Conservation (phyloP, 2,113 vertebrate genomes). For the Cynoglossus semilaevis region DNA sequence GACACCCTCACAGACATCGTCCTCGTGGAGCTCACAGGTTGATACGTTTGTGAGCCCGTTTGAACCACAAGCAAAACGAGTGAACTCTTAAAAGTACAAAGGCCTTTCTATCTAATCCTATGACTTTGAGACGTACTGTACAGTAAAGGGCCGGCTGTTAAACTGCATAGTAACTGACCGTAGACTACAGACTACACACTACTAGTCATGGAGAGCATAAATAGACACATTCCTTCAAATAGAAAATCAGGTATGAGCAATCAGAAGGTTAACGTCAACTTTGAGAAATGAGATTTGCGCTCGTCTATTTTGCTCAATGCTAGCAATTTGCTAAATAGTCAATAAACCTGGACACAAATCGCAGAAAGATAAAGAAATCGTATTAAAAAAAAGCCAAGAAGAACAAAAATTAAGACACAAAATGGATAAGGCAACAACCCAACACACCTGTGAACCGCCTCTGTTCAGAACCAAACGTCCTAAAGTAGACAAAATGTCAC, state of each 20-base stretch:
- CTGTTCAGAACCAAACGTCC: not conserved
- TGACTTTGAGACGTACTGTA: conserved; percentile 62
- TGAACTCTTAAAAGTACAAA: conserved; percentile 57
- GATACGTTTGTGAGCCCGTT: conserved; percentile 23
- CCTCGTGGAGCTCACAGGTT: conserved; percentile 42
- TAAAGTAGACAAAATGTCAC: no score
- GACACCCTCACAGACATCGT: no score
- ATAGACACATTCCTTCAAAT: not conserved
- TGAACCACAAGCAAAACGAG: conserved; percentile 15
- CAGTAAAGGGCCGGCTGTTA: conserved; percentile 53
- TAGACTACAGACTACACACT: conserved; percentile 56
- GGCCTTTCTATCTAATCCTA: conserved; percentile 48
- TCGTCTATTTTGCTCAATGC: no score
- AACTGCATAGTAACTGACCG: conserved; percentile 66
- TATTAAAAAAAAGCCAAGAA: conserved; percentile 1
- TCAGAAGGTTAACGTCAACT: no score
- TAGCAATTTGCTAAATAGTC: no score
- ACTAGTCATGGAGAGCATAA: conserved; percentile 27
- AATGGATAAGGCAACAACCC: conserved; percentile 61
- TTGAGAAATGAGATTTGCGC: no score
- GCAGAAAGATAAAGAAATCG: conserved; percentile 23
- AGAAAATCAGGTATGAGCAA: no score
- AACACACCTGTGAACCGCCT: conserved; percentile 23
- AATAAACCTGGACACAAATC: conserved; percentile 15
- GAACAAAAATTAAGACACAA: conserved; percentile 14